A percentile compares a stretch with the other conserved stretches of the same genome.
These are phyloP conservation scores for Chaetops frenatus DNA, from an alignment of 2,113 vertebrate species.

Conservation along the genomic window DNA sequence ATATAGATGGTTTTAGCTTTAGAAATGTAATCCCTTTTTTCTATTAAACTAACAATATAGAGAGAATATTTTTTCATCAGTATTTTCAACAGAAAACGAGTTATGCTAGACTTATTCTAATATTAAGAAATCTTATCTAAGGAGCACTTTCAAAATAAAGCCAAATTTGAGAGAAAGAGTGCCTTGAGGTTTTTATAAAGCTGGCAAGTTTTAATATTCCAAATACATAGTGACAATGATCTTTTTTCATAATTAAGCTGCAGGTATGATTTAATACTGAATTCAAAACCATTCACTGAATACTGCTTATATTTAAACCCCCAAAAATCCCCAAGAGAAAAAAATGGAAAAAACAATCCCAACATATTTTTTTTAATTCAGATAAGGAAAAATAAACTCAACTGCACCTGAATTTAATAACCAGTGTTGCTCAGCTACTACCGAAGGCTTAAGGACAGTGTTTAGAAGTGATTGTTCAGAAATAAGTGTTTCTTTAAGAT, in stretches of 20 bases:
- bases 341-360: neutral
- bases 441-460: neutral
- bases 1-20: neutral
- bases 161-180: neutral
- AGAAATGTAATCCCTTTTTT: neutral
- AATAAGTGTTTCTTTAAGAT: conserved; percentile 40
- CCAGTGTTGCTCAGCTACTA: neutral
- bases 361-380: neutral
- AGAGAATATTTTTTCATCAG: neutral
- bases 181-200: conserved; percentile 34
- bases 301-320: neutral
- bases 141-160: conserved; percentile 8
- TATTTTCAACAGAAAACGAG: neutral
- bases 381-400: conserved; percentile 35
- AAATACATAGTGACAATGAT: conserved; percentile 2
- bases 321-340: neutral
- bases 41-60: neutral
- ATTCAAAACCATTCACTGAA: neutral
- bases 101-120: neutral
- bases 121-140: conserved; percentile 34
- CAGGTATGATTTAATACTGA: neutral
- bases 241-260: conserved; percentile 22
- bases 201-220: conserved; percentile 29
- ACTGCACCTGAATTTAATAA: neutral
- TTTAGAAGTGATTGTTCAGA: conserved; percentile 29